phyloP scores from a whole-genome alignment of 2,888 invertebrate species.

The Drepana falcataria region DNA sequence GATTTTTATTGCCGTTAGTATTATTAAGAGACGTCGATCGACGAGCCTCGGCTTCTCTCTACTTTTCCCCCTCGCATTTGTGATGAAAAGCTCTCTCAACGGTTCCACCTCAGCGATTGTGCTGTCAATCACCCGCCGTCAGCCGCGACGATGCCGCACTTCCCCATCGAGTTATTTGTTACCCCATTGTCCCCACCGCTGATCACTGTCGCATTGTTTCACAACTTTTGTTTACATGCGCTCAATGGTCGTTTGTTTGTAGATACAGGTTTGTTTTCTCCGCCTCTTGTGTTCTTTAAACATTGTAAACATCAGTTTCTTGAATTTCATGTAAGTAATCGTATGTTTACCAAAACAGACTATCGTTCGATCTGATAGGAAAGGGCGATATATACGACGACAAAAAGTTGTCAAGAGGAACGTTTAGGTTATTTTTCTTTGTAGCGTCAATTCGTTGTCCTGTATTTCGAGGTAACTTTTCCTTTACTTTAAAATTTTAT shows the following conservation, averaged over 20 bases:
- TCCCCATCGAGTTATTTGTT: slow-evolving; percentile 68
- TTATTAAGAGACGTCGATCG: too few relatives aligned
- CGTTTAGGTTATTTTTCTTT: background rate
- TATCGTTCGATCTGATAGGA: slow-evolving; percentile 30
- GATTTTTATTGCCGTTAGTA: too few relatives aligned
- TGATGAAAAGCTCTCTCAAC: slow-evolving; percentile 61
- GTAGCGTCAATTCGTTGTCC: background rate
- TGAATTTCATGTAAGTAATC: slow-evolving; percentile 50
- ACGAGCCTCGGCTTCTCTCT: slow-evolving; percentile 12
- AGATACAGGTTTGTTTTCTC: slow-evolving; percentile 53
- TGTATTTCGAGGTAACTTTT: background rate
- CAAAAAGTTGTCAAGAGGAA: too few relatives aligned
- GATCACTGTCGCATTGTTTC: slow-evolving; percentile 69
- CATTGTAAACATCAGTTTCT: slow-evolving; percentile 44
- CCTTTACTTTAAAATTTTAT: slow-evolving; percentile 11
- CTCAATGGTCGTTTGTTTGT: slow-evolving; percentile 61
- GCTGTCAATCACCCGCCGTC: slow-evolving; percentile 64
- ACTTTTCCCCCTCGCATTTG: slow-evolving; percentile 52
- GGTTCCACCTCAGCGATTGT: slow-evolving; percentile 61
- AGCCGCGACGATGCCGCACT: slow-evolving; percentile 46
- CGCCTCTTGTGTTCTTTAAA: slow-evolving; percentile 44
- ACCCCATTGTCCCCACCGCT: slow-evolving; percentile 62
- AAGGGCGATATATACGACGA: background rate
- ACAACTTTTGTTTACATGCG: slow-evolving; percentile 67
- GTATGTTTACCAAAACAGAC: slow-evolving; percentile 42